Base-by-base conservation (phyloP, 2,113 vertebrate species). In the Polypterus bichir region DNA sequence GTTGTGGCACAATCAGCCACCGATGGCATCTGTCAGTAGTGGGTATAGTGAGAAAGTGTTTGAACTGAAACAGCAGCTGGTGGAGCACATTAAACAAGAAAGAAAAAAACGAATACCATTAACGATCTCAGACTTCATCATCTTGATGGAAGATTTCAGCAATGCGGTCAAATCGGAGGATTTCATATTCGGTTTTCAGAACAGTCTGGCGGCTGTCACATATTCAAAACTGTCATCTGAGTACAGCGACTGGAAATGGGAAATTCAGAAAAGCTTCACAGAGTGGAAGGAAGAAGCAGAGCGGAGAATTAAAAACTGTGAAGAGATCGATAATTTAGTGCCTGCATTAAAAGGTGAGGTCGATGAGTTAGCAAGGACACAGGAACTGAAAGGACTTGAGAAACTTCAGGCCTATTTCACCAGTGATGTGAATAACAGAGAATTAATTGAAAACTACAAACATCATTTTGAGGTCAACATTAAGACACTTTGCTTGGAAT, bases 11-110 rank as follows among this genome's bases (percentile, higher is more conserved):
- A 52, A 49, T 45, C 7, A 27, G 45, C 54, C 61, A 46, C 51
- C 61, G 11, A 62, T 62, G 61, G 51, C 61, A 9, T 46, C 61
- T 0, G 74, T 76, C 10, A 83, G 75, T 64, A 45, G 64, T 59
- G 78, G 71, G 3, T 83, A 83, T 64, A 79, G 78, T 0, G 79
- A 82, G 48, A 73, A 74, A 52, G 67, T 79, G 10, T 71, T 74
- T 9, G 75, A 78, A 6, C 9, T 83, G 49, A 82, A 83, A 65
- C 63, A 70, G 27, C 74, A 75, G 46, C 62, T 81, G 10, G 65
- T 83, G 9, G 76, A 80, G 56, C 70, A 80, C 64, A 69, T 71
- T 60, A 77, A 71, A 1, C 68, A 71, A 9, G 57, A 73, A 45
- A 70, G 63, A 46, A 70, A 69, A 27, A 77, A 66, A 11, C 4